A percentile compares a stretch with the other conserved stretches of the same genome.
Conservation (phyloP, 2,113 vertebrate genomes). For the Hucho hucho region DNA sequence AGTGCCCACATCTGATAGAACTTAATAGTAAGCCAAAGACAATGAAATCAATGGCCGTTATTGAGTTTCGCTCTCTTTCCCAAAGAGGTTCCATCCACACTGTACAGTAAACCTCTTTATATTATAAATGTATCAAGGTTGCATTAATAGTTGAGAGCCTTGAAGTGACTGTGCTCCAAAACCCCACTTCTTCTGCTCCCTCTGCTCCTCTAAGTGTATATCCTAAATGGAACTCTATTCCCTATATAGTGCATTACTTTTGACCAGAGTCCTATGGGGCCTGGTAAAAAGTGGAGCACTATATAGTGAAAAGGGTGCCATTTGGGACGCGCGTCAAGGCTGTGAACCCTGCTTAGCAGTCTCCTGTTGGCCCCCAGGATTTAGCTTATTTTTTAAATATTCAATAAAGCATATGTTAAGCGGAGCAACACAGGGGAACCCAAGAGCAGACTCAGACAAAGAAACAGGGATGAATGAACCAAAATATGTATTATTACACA, state of each 20-base stretch:
- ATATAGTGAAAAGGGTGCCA: too few species aligned
- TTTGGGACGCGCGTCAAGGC: not conserved
- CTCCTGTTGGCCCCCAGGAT: constrained; percentile 1
- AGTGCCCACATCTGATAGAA: not conserved
- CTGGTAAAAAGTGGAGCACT: too few species aligned
- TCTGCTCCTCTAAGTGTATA: not conserved
- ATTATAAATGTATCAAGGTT: constrained; percentile 2
- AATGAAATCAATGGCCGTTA: not conserved
- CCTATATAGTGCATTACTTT: too few species aligned
- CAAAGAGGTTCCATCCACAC: not conserved
- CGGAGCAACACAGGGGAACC: too few species aligned
- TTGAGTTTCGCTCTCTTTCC: not conserved
- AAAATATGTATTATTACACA: too few species aligned
- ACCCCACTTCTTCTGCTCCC: not conserved
- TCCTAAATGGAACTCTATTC: too few species aligned
- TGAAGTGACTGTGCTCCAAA: not conserved
- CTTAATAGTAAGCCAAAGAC: too few species aligned
- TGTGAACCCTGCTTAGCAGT: not conserved
- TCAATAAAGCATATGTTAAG: constrained; percentile 9
- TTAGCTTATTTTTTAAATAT: constrained; percentile 18
- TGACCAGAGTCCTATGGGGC: too few species aligned
- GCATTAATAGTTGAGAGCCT: constrained; percentile 1
- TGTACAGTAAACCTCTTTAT: not conserved
- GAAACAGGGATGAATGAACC: too few species aligned
- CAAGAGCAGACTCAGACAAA: too few species aligned